These are phyloP conservation scores for Macquaria ambigua DNA, from an alignment of 2,113 vertebrate species.

Conservation along the genomic window DNA sequence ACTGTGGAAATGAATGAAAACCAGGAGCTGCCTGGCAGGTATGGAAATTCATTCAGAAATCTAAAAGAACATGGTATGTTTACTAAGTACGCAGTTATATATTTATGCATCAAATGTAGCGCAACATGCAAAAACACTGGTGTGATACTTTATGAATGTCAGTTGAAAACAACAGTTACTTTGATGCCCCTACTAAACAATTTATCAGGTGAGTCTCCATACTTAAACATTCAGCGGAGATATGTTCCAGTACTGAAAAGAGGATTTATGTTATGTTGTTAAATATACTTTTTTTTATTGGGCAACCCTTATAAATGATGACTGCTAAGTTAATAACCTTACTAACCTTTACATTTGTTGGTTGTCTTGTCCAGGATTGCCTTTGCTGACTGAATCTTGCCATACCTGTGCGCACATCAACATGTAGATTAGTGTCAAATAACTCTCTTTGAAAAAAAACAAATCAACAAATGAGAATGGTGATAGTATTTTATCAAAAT, in stretches of 20 bases:
- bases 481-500: background rate
- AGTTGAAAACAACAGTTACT: background rate
- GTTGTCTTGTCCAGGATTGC: constrained; percentile 99
- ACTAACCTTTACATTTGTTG: constrained; percentile 99
- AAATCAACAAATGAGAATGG: background rate
- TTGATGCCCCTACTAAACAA: background rate
- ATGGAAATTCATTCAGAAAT: constrained; percentile 3
- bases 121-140: background rate
- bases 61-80: background rate
- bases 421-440: constrained; percentile 23
- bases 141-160: background rate
- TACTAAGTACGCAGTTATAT: background rate
- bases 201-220: background rate
- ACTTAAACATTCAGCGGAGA: background rate
- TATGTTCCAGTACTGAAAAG: background rate
- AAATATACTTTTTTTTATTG: background rate
- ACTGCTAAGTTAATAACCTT: background rate
- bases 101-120: too few relatives aligned
- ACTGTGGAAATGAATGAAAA: constrained; percentile 5
- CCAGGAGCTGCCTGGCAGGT: background rate
- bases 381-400: constrained; percentile 99
- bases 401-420: constrained; percentile 88
- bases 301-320: background rate
- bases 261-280: background rate
- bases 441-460: background rate